Conservation (phyloP, 2,113 vertebrate genomes). For the Semnornis frantzii region DNA sequence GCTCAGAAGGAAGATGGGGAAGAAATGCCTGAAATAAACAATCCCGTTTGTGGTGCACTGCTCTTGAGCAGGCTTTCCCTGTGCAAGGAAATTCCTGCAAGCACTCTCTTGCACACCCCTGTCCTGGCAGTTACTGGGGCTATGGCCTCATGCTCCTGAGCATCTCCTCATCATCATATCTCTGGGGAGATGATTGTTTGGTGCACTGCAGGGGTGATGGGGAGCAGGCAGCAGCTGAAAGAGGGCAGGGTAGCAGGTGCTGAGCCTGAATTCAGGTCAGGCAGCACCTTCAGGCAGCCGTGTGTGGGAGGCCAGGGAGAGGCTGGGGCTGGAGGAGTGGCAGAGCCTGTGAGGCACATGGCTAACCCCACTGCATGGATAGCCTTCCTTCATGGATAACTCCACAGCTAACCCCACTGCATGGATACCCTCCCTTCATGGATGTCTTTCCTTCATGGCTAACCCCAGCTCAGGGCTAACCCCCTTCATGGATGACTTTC, state of each 20-base stretch:
- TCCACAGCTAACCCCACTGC: too few relatives aligned
- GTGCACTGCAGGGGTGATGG: neutral
- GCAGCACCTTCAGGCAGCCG: rapidly evolving
- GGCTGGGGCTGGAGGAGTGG: neutral
- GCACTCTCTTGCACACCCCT: neutral
- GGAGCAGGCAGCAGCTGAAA: neutral
- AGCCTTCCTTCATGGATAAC: too few relatives aligned
- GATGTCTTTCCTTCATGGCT: too few relatives aligned
- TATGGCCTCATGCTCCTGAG: rapidly evolving
- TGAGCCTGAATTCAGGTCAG: neutral
- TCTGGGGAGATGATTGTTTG: neutral
- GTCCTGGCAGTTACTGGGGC: neutral
- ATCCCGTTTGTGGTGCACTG: neutral
- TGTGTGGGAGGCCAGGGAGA: neutral
- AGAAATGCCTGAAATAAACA: neutral
- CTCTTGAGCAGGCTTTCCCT: neutral
- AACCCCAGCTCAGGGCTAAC: too few relatives aligned
- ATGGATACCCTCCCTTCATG: too few relatives aligned
- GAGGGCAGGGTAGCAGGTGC: neutral
- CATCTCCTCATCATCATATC: neutral
- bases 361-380: neutral
- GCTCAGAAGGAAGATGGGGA: neutral
- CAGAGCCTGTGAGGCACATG: rapidly evolving
- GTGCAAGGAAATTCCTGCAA: neutral
- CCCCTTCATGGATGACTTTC: too few relatives aligned